phyloP scores from a whole-genome alignment of 2,113 vertebrate species.

The Syrmaticus mikado region DNA sequence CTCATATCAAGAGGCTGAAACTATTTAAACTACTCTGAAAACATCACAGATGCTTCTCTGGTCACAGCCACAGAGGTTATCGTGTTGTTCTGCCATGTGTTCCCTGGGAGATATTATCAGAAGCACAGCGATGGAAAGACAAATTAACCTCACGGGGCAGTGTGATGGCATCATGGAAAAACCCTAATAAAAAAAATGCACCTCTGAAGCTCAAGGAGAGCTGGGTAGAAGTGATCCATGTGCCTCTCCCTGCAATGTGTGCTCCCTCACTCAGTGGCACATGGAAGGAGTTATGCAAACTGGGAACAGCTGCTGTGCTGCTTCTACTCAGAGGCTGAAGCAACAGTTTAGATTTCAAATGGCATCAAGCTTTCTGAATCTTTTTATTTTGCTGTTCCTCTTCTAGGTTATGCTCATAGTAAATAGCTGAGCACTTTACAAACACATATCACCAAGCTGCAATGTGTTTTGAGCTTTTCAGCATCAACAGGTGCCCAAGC shows the following conservation, averaged over 20 bases:
- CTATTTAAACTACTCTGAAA: background rate
- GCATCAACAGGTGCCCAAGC: background rate
- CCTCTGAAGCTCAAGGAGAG: background rate
- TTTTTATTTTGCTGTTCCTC: background rate
- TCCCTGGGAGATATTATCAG: background rate
- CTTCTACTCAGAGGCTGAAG: constrained; percentile 15
- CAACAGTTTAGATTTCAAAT: constrained; percentile 15
- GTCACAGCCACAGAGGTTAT: background rate
- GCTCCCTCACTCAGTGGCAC: background rate
- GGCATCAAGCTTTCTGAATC: background rate
- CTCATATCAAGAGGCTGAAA: background rate
- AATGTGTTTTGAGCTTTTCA: background rate
- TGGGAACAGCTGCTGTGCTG: constrained; percentile 26
- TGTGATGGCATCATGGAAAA: constrained; percentile 33
- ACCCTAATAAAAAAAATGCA: background rate
- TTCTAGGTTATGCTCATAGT: background rate
- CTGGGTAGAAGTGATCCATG: background rate
- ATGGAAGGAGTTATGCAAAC: constrained; percentile 39
- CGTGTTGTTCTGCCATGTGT: background rate
- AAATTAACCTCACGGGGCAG: background rate
- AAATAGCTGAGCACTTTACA: background rate
- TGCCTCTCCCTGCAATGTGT: background rate
- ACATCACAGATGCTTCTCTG: background rate
- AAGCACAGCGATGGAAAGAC: background rate
- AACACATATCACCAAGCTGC: background rate